A percentile compares a stretch with the other conserved stretches of the same genome.
These are phyloP conservation scores for Scelioninae gen. 1 DNA, from an alignment of 2,888 invertebrate species.

Conservation along the genomic window DNA sequence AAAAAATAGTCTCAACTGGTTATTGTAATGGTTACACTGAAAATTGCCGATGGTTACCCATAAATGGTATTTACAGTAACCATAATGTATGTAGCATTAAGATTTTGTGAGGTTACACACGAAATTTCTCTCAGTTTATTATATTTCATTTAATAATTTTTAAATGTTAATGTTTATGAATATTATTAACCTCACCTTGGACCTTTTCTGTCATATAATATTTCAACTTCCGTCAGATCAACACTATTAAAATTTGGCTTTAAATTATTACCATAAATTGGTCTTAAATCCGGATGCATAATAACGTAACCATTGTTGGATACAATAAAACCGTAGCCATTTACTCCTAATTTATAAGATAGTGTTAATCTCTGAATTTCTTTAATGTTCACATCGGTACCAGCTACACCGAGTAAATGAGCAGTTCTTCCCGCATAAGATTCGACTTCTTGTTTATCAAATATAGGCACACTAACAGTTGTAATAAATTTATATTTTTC, in stretches of 20 bases:
- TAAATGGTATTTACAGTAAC: no score
- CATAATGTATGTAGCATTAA: no score
- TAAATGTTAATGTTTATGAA: no score
- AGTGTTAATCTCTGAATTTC: conserved; percentile 95
- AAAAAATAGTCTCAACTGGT: no score
- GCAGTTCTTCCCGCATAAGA: conserved; percentile 87
- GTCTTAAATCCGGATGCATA: conserved; percentile 96
- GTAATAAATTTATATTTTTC: conserved; percentile 89
- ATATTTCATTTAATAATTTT: no score
- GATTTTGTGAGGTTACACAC: no score
- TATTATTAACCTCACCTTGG: conserved; percentile 85
- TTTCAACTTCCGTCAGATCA: conserved; percentile 97
- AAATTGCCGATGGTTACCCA: no score
- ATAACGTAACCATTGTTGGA: conserved; percentile 98
- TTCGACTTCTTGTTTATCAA: conserved; percentile 87
- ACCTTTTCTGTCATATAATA: conserved; percentile 89
- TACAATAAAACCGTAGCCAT: conserved; percentile 97
- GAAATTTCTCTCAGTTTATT: no score
- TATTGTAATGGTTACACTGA: no score
- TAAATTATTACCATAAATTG: conserved; percentile 89
- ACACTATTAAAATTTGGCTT: conserved; percentile 98
- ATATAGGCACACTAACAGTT: conserved; percentile 96
- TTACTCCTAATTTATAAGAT: conserved; percentile 97
- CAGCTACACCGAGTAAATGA: conserved; percentile 96
- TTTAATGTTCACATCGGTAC: conserved; percentile 96